A percentile compares a stretch with the other conserved stretches of the same genome.
phyloP scores from a whole-genome alignment of 2,113 vertebrate genomes.

The Cercopithecus mona region DNA sequence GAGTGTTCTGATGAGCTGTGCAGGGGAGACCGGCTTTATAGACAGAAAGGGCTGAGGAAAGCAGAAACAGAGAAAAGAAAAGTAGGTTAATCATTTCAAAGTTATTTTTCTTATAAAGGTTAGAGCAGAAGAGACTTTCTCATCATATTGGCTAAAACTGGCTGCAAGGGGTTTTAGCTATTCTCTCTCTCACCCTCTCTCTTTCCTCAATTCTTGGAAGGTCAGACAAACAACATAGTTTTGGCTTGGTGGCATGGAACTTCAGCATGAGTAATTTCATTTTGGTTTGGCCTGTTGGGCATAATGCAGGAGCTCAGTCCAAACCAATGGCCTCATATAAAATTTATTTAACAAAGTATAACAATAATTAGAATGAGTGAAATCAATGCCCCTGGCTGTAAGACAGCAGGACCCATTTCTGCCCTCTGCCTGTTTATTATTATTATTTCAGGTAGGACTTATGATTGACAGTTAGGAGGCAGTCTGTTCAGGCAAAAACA shows the following conservation, averaged over 20 bases:
- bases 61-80: not conserved
- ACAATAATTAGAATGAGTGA: not conserved
- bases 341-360: not conserved
- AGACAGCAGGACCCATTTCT: not conserved
- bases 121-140: not conserved
- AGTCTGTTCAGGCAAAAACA: not conserved
- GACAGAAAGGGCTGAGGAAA: not conserved
- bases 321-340: not conserved
- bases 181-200: not conserved
- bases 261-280: not conserved
- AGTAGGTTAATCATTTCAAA: not conserved
- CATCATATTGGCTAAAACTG: not conserved
- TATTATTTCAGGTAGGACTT: not conserved
- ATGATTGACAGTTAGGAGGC: fast-evolving
- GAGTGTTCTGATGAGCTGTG: not conserved
- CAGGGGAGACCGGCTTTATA: not conserved
- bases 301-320: not conserved
- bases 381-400: not conserved
- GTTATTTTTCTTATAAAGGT: not conserved
- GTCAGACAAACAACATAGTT: not conserved
- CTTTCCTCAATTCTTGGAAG: not conserved
- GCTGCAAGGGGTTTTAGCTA: not conserved
- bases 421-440: not conserved
- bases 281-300: not conserved
- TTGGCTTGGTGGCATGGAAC: not conserved